Base-by-base conservation (phyloP, 2,797 vertebrate species). In the Limosa lapponica region DNA sequence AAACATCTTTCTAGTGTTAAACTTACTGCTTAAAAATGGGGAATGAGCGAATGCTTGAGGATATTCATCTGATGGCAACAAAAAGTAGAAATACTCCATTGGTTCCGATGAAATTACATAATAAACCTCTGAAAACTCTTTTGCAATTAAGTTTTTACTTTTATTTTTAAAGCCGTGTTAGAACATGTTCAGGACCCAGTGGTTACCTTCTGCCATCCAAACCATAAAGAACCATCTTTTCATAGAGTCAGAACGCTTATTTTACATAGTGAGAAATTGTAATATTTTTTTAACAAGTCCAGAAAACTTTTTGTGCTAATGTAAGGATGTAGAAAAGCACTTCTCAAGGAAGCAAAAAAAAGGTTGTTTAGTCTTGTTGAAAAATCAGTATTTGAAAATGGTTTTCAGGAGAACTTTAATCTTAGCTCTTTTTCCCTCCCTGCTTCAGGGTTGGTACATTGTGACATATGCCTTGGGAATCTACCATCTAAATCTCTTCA, bases 401-500 rank as follows among this genome's bases (percentile, higher is more conserved):
- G 0, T 61, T 84, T 84, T 25, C 25, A 34, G 39, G 27, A 79
- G 39, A 64, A 14, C 27, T 71, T 70, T 58, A 61, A 52, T 16
- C 15, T 41, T 48, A 3, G 15, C 30, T 85, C 34, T 61, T 20
- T 36, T 16, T 43, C n/a, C 15, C 19, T 77, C 34, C 77, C 48
- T 92, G 96, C 98, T 94, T 23, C 97, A 99, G 99, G 99, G 99
- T 88, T 99, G 99, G 99, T 99, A 99, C 98, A 99, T 99, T 97
- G 99, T 99, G 97, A 99, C 99, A 90, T 99, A 99, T 74, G 99
- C 99, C 97, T 98, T 99, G 98, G 99, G 99, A 93, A 99, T 99
- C 98, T 99, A 99, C 98, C 99, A 99, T 95, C 99, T 99, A 97
- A 99, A 99, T 97, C 98, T 99, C 95, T 99, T 99, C 98, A 99